A percentile compares a stretch with the other conserved stretches of the same genome.
phyloP scores from a whole-genome alignment of 2,113 vertebrate species.

The Sorex araneus region DNA sequence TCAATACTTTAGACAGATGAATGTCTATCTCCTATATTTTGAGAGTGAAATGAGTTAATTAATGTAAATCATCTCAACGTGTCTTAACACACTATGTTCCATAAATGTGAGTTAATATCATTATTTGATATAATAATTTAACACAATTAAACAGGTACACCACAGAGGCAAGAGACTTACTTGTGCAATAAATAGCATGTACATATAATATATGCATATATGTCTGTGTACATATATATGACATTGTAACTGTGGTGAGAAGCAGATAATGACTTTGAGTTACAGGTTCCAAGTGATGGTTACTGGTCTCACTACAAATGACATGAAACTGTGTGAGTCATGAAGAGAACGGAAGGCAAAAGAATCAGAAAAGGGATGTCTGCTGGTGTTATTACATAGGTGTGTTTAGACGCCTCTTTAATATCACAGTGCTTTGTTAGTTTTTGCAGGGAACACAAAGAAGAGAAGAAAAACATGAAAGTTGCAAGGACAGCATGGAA shows the following conservation, averaged over 20 bases:
- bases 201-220: neutral
- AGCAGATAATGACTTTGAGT: constrained; percentile 19
- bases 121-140: constrained; percentile 53
- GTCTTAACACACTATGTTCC: neutral
- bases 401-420: neutral
- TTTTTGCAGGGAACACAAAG: neutral
- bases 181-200: neutral
- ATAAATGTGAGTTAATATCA: constrained; percentile 47
- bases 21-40: constrained; percentile 23
- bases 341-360: neutral
- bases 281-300: neutral
- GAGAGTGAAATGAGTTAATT: constrained; percentile 44
- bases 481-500: neutral
- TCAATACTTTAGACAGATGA: constrained; percentile 15
- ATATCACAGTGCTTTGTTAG: no score
- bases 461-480: neutral
- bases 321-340: neutral
- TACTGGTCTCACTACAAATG: neutral
- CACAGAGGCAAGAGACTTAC: neutral
- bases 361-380: no score
- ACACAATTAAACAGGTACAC: constrained; percentile 16
- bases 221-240: neutral
- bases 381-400: neutral
- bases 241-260: neutral
- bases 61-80: constrained; percentile 30